Evolutionary conservation across 2,888 invertebrate species (phyloP).

Genomic region (Dysmachus trigonus): DNA sequence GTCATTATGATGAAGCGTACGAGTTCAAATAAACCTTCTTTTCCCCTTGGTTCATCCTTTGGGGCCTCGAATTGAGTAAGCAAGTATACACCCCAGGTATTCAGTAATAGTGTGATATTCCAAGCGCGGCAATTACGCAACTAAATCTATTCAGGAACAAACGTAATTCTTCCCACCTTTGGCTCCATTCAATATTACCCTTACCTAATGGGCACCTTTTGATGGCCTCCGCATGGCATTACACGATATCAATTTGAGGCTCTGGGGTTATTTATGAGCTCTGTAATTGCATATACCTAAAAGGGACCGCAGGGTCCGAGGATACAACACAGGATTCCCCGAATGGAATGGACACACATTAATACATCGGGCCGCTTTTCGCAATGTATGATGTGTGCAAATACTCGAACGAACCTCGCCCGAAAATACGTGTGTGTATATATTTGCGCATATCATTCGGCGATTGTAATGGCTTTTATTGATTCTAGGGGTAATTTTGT

Average conservation of each 20-base stretch:
- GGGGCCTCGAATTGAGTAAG: neutral
- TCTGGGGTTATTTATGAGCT: slow-evolving; percentile 8
- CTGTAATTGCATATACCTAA: slow-evolving; percentile 5
- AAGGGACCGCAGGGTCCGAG: neutral
- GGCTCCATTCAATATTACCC: slow-evolving; percentile 7
- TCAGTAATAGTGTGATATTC: neutral
- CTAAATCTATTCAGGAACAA: slow-evolving; percentile 1
- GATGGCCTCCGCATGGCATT: neutral
- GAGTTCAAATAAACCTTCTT: neutral
- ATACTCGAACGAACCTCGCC: neutral
- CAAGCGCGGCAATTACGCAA: slow-evolving; percentile 10
- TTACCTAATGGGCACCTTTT: slow-evolving; percentile 26
- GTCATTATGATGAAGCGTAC: neutral
- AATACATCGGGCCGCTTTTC: neutral
- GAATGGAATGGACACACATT: neutral
- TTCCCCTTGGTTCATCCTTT: neutral
- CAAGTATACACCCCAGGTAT: neutral
- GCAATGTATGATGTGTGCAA: neutral
- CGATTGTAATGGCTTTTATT: neutral
- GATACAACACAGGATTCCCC: neutral
- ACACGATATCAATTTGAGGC: slow-evolving; percentile 25
- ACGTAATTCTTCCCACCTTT: slow-evolving; percentile 23
- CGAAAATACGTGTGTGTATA: neutral
- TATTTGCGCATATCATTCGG: neutral
- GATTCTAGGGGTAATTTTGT: neutral